phyloP scores from a whole-genome alignment of 2,797 vertebrate genomes.

The Tiaroga cobitis region DNA sequence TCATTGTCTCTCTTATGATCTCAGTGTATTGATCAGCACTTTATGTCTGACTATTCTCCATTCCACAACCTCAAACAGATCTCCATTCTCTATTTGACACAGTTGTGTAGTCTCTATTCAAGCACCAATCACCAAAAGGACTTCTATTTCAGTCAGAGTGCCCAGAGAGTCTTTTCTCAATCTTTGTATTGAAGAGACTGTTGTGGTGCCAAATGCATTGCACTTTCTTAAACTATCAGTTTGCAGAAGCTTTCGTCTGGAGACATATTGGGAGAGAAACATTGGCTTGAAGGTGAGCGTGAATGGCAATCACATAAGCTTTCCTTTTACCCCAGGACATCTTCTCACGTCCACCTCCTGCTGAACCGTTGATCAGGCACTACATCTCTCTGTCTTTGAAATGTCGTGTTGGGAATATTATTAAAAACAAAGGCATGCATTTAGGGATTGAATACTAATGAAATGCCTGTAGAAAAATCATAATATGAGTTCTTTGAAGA shows the following conservation, averaged over 20 bases:
- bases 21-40: constrained; percentile 24
- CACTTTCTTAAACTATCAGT: not conserved
- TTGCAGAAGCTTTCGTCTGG: constrained; percentile 8
- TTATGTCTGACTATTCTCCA: constrained; percentile 1
- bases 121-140: constrained; percentile 1
- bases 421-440: not conserved
- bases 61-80: constrained; percentile 13
- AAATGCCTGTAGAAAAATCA: not conserved
- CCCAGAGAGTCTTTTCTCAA: constrained; percentile 9
- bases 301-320: constrained; percentile 32
- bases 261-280: not conserved
- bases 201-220: not conserved
- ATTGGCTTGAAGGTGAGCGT: not conserved
- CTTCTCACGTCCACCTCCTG: constrained; percentile 35
- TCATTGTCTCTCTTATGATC: constrained; percentile 18
- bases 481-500: not conserved
- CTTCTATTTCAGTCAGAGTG: not conserved
- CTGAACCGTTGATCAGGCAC: constrained; percentile 3
- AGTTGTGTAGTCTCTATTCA: not conserved
- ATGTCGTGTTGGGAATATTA: constrained; percentile 8
- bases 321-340: constrained; percentile 26
- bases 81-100: constrained; percentile 3
- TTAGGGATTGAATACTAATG: constrained; percentile 32
- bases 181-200: constrained; percentile 7
- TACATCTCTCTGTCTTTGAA: constrained; percentile 26